Base-by-base conservation (phyloP, 2,888 invertebrate species). In the Lysandra coridon region DNA sequence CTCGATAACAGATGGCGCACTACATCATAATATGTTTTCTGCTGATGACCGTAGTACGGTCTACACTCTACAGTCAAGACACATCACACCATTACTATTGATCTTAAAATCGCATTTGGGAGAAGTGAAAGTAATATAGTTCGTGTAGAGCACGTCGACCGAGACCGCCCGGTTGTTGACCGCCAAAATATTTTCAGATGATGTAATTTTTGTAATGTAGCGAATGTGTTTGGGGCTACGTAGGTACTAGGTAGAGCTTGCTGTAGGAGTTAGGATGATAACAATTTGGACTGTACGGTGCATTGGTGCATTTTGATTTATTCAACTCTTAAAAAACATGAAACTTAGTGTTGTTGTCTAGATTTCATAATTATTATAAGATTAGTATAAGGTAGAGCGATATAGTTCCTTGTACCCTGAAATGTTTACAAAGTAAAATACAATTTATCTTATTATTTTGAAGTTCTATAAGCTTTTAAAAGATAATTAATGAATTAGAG, bases 81-180 rank as follows among this genome's bases (percentile, higher is more conserved):
- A 23, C 37, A 60, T 30, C 17, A 1, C 40, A 30, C 10, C 12
- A 69, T 37, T 33, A 69, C 14, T 69, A 69, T 69, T 37, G 33
- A 69, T 69, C 17, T 69, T 60, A 23, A 14, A 23, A 73, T 78
- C n/a, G 10, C 10, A 75, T 62, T 37, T 30, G 30, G 12, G 73
- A 85, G 86, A 90, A 91, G 92, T 92, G 91, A 92, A 92, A 92
- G 92, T 89, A 83, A 81, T 81, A 83, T 85, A 84, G 85, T 87
- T 87, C 89, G 87, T 85, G 85, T 76, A 76, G 57, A 84, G 87
- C 86, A 87, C 88, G 86, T 85, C 88, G 90, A 89, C 90, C 91
- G 88, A 89, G 86, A 88, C 85, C 85, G 86, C 74, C 83, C 89
- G 93, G 93, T 91, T 93, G 92, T 92, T 93, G 93, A 93, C 93